These are phyloP conservation scores for Drosophila birchii DNA, from an alignment of 2,888 invertebrate species.

Conservation along the genomic window DNA sequence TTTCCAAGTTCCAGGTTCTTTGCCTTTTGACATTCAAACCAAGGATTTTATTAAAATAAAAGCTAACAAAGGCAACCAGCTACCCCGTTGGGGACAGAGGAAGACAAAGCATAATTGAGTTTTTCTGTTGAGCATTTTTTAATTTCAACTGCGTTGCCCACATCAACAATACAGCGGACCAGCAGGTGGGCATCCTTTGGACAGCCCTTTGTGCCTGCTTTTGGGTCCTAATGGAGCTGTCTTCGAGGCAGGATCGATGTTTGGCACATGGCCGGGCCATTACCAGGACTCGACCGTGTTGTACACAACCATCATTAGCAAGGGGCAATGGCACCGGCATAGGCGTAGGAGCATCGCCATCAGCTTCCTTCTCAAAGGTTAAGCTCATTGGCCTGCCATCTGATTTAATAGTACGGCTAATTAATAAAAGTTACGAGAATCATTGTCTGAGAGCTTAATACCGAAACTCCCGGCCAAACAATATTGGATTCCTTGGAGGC, in stretches of 20 bases:
- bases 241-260: slow-evolving; percentile 32
- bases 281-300: slow-evolving; percentile 53
- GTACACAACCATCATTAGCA: slow-evolving; percentile 59
- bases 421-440: slow-evolving; percentile 64
- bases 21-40: slow-evolving; percentile 8
- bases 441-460: slow-evolving; percentile 34
- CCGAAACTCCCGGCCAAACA: slow-evolving; percentile 1
- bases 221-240: slow-evolving; percentile 64
- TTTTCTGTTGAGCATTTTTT: slow-evolving; percentile 66
- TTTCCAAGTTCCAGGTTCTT: background rate
- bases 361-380: slow-evolving; percentile 40
- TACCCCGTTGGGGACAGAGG: slow-evolving; percentile 29
- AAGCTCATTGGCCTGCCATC: slow-evolving; percentile 47
- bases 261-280: slow-evolving; percentile 54
- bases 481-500: slow-evolving; percentile 25
- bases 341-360: background rate
- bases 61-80: slow-evolving; percentile 13
- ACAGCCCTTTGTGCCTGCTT: slow-evolving; percentile 46
- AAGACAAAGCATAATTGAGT: slow-evolving; percentile 68
- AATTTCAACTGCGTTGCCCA: slow-evolving; percentile 44
- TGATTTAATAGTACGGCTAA: slow-evolving; percentile 54
- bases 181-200: slow-evolving; percentile 39
- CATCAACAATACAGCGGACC: slow-evolving; percentile 28
- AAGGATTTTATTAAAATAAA: slow-evolving; percentile 54
- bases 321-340: background rate